Evolutionary conservation across 2,797 vertebrate species (phyloP).

Genomic region (Chiroxiphia lanceolata): DNA sequence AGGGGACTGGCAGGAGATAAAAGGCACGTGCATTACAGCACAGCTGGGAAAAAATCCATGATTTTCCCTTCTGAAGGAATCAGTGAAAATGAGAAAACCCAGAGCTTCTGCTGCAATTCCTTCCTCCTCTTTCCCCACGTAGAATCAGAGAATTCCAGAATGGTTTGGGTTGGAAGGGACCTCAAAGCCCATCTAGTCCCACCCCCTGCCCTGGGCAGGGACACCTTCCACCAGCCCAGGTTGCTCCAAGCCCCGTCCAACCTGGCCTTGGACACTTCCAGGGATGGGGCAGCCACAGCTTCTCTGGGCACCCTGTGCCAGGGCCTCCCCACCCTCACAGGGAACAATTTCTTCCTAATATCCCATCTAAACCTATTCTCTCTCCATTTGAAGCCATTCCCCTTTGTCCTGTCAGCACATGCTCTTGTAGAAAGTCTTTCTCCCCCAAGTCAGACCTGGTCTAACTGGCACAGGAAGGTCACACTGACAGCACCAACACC

Average conservation of each 20-base stretch:
- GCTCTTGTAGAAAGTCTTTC: not conserved
- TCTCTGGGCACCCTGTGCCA: not conserved
- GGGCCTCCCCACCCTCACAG: not conserved
- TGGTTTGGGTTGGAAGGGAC: not conserved
- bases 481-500: fast-evolving
- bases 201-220: not conserved
- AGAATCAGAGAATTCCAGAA: not conserved
- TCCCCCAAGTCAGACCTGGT: not conserved
- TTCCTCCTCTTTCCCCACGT: not conserved
- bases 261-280: not conserved
- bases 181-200: not conserved
- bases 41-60: not conserved
- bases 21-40: not conserved
- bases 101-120: not conserved
- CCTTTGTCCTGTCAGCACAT: not conserved
- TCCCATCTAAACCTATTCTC: not conserved
- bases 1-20: not conserved
- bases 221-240: not conserved
- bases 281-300: not conserved
- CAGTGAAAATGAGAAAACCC: fast-evolving
- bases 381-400: not conserved
- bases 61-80: not conserved
- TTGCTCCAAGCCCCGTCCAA: not conserved
- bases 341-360: not conserved
- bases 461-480: not conserved